Evolutionary conservation across 53 echinoderm and acorn worm species (phyloP), one percentile per base, ranked within the genome.

Genomic region (Patiria pectinifera): DNA sequence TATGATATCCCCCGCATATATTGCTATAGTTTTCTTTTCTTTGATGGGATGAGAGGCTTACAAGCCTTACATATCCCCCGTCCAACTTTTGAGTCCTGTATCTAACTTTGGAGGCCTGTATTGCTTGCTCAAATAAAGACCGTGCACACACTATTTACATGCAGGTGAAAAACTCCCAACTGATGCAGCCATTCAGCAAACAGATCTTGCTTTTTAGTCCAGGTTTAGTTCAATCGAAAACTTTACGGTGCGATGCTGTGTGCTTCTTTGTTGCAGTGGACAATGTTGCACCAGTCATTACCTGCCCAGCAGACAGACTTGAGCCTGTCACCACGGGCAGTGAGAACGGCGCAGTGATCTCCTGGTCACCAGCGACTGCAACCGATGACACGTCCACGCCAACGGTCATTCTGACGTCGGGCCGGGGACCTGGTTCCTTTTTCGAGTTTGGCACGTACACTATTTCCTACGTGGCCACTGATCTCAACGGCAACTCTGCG

Each of bases 201-300:
- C 53, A 53, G 53, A 53, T 53, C 53, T 53, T 53, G 53, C 53
- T 53, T 53, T 53, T 24, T 16, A 23, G 24, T 74, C 19, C 24
- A 5, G 74, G 74, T 8, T 3, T n/a, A 24, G 69, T 21, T 23
- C 74, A 74, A 21, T 74, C 74, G 4, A 74, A 74, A 74, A 18
- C 9, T n/a, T 23, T n/a, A 74, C 2, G 13, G 10, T 74, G 23
- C 0, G 2, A 24, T 45, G 14, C 35, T 79, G 3, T 45, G 46
- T 79, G 13, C 80, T 79, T 12, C 48, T 7, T 79, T 79, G 80
- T 15, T 79, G 46, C 80, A 82, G 82, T 82, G 49, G 82, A 82
- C 82, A 82, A 58, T n/a, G 14, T 13, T 19, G 58, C 82, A 3
- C 82, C 82, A 4, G 23, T 59, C 3, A 48, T 82, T 2, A n/a